Percentiles rank a stretch among this genome's conserved stretches.
phyloP scores from a whole-genome alignment of 2,113 vertebrate species.

The Electrona antarctica region DNA sequence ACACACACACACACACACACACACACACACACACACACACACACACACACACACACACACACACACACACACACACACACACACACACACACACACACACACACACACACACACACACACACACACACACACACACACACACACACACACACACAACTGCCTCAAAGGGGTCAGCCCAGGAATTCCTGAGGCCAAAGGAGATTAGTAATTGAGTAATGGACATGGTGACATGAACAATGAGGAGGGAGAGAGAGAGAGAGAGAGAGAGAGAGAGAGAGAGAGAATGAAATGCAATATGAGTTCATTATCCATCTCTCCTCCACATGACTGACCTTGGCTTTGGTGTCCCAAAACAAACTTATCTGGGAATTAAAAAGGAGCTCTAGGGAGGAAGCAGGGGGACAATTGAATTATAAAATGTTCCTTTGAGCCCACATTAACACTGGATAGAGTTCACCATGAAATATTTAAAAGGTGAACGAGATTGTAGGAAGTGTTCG shows the following conservation, averaged over 20 bases:
- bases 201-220: constrained; percentile 84
- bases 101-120: constrained; percentile 19
- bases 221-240: constrained; percentile 81
- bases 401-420: constrained; percentile 61
- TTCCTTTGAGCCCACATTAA: constrained; percentile 34
- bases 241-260: constrained; percentile 39
- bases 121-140: constrained; percentile 32
- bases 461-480: constrained; percentile 55
- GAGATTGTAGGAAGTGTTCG: constrained; percentile 46
- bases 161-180: constrained; percentile 82
- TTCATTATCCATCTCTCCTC: constrained; percentile 74
- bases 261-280: constrained; percentile 3
- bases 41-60: constrained; percentile 65
- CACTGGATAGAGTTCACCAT: constrained; percentile 57
- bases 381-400: constrained; percentile 45
- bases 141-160: constrained; percentile 72
- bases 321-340: constrained; percentile 73
- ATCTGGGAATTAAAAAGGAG: constrained; percentile 73
- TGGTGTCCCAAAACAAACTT: constrained; percentile 77
- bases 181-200: constrained; percentile 82
- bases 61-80: constrained; percentile 44
- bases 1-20: constrained; percentile 65
- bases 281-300: constrained; percentile 73
- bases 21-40: constrained; percentile 63
- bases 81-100: neutral